phyloP scores from a whole-genome alignment of 1,140 invertebrate genomes.

The Platorchestia sp. region DNA sequence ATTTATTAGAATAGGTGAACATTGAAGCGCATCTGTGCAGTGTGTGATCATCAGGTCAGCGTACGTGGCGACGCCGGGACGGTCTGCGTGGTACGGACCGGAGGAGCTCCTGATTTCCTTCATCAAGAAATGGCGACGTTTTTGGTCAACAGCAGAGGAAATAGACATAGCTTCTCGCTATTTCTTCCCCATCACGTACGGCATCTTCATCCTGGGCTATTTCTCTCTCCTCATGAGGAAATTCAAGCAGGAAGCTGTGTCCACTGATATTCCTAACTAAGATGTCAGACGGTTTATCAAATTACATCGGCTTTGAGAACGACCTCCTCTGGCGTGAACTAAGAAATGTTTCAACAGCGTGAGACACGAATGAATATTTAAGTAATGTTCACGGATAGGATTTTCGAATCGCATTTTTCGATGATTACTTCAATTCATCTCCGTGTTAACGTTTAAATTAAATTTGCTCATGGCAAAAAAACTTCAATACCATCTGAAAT shows the following conservation, averaged over 20 bases:
- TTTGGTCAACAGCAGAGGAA: conserved; percentile 62
- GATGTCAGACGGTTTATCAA: not conserved
- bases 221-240: conserved; percentile 63
- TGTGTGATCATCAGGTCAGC: not conserved
- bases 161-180: conserved; percentile 64
- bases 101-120: conserved; percentile 49
- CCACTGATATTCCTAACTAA: conserved; percentile 56
- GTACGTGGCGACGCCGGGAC: not conserved
- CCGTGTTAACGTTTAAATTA: too few species aligned
- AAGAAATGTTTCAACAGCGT: not conserved
- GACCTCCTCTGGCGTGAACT: not conserved
- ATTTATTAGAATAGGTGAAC: not conserved
- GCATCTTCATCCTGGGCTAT: conserved; percentile 63
- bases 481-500: too few species aligned
- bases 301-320: too few species aligned
- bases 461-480: too few species aligned
- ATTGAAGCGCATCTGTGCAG: not conserved
- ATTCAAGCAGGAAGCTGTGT: conserved; percentile 56
- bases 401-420: not conserved
- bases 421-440: not conserved
- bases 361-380: not conserved
- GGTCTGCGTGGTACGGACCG: conserved; percentile 27
- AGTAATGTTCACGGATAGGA: not conserved
- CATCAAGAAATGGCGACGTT: conserved; percentile 57
- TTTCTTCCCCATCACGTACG: conserved; percentile 66